phyloP scores from a whole-genome alignment of 2,888 invertebrate genomes.

The Dromius quadrimaculatus region DNA sequence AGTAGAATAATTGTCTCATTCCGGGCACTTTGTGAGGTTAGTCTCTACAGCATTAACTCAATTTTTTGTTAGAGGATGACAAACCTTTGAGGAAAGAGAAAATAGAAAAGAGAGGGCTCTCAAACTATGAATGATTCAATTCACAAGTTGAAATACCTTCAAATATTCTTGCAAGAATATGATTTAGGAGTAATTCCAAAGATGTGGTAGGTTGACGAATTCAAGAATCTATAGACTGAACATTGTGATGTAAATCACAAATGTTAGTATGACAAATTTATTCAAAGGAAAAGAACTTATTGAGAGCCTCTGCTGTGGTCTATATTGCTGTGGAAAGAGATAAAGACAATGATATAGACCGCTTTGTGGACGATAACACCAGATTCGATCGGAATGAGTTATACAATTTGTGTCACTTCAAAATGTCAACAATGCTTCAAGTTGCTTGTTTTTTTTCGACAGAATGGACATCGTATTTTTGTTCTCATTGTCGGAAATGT shows the following conservation, averaged over 20 bases:
- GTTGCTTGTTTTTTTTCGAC: conserved; percentile 8
- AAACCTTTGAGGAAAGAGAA: conserved; percentile 18
- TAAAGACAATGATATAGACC: conserved; percentile 2
- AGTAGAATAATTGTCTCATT: conserved; percentile 47
- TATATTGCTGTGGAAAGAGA: too few relatives aligned
- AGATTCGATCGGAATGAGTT: conserved; percentile 5
- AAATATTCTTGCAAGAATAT: too few relatives aligned
- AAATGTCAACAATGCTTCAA: conserved; percentile 5
- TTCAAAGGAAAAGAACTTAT: too few relatives aligned
- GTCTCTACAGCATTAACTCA: conserved; percentile 46
- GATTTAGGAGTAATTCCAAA: too few relatives aligned
- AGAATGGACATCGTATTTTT: conserved; percentile 18
- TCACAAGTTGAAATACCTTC: too few relatives aligned
- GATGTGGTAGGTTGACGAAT: too few relatives aligned
- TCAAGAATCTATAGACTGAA: too few relatives aligned
- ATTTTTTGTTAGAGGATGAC: conserved; percentile 35
- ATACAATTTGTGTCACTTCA: conserved; percentile 21
- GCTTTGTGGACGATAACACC: background rate
- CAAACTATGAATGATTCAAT: too few relatives aligned
- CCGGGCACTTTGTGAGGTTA: conserved; percentile 46
- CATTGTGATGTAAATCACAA: too few relatives aligned
- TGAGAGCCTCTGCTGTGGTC: too few relatives aligned
- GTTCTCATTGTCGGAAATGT: conserved; percentile 7
- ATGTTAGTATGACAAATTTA: too few relatives aligned
- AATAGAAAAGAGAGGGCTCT: background rate